phyloP scores from a whole-genome alignment of 2,113 vertebrate species.

The Cervus canadensis region DNA sequence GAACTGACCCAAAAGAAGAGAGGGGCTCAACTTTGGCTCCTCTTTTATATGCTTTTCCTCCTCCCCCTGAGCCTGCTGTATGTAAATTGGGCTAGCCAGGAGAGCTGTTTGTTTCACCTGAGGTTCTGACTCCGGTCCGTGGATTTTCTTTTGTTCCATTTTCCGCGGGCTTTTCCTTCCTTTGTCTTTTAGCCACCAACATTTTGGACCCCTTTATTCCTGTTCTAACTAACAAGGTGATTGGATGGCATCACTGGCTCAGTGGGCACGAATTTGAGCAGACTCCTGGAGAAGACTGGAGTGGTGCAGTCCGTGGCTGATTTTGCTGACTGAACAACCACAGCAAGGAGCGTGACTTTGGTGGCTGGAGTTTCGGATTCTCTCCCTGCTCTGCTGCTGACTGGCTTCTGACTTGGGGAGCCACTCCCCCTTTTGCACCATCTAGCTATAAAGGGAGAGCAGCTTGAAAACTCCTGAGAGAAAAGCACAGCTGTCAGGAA shows the following conservation, averaged over 20 bases:
- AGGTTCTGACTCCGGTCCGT: accelerated
- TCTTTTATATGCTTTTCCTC: not conserved
- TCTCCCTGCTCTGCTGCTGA: not conserved
- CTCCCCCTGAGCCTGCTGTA: not conserved
- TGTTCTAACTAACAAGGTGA: not conserved
- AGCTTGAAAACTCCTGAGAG: not conserved
- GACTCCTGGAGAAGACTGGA: not conserved
- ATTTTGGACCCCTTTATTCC: not conserved
- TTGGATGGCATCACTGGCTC: not conserved
- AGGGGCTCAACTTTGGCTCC: not conserved
- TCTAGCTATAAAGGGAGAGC: not conserved
- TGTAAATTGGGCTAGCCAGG: not conserved
- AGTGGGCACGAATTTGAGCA: not conserved
- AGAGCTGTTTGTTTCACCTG: not conserved
- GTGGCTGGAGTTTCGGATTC: not conserved
- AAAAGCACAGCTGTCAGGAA: constrained; percentile 31
- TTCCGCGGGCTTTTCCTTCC: not conserved
- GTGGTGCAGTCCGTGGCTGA: not conserved
- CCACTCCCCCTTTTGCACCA: not conserved
- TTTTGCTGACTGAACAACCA: not conserved
- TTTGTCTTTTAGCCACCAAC: not conserved
- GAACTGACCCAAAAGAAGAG: not conserved
- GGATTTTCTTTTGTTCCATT: not conserved
- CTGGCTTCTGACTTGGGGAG: not conserved
- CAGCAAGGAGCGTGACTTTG: not conserved